These are phyloP conservation scores for Euzophera pinguis DNA, from an alignment of 2,888 invertebrate genomes.

Conservation along the genomic window DNA sequence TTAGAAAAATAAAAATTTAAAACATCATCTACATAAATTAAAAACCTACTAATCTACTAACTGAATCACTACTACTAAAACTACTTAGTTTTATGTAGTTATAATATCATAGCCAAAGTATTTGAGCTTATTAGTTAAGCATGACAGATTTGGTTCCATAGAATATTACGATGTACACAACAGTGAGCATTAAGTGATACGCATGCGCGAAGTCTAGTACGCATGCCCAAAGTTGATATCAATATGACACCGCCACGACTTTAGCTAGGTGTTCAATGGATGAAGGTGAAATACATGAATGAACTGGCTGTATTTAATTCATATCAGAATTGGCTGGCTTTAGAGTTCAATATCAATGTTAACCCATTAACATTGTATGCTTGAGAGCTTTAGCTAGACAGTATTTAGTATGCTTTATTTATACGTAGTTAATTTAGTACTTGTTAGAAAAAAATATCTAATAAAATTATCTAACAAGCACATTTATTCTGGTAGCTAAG, in stretches of 20 bases:
- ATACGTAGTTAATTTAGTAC: no score
- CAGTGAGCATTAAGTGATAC: conserved; percentile 26
- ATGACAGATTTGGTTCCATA: conserved; percentile 54
- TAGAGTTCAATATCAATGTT: conserved; percentile 1
- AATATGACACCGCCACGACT: conserved; percentile 55
- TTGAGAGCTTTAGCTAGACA: not conserved
- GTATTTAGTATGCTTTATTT: no score
- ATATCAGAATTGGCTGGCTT: not conserved
- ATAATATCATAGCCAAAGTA: conserved; percentile 38
- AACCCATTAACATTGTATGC: not conserved
- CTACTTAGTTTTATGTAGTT: conserved; percentile 22
- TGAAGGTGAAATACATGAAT: conserved; percentile 63
- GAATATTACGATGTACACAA: conserved; percentile 58
- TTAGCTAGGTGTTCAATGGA: conserved; percentile 63
- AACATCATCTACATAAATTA: conserved; percentile 19
- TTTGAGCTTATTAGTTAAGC: conserved; percentile 53
- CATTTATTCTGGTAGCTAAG: no score
- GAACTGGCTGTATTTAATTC: conserved; percentile 26
- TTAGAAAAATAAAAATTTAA: not conserved
- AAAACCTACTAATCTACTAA: conserved; percentile 23
- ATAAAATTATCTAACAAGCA: no score
- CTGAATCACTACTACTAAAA: conserved; percentile 13
- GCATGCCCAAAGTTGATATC: conserved; percentile 58
- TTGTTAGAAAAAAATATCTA: no score
- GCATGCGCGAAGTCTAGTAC: conserved; percentile 33